Conservation (phyloP, 2,113 vertebrate genomes). For the Apus apus region DNA sequence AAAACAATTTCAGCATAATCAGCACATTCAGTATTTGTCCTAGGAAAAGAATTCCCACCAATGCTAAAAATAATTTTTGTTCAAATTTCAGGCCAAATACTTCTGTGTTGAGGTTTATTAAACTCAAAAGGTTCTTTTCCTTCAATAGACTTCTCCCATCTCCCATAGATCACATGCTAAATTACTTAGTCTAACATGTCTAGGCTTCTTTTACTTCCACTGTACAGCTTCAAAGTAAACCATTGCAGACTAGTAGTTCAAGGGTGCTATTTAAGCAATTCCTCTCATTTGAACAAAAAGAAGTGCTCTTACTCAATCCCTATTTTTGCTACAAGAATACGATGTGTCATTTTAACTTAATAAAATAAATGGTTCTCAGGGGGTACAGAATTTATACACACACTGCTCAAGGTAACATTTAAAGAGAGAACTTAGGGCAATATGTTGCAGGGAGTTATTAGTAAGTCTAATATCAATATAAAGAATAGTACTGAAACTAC, state of each 20-base stretch:
- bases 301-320: background rate
- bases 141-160: background rate
- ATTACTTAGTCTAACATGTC: background rate
- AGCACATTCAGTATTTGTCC: background rate
- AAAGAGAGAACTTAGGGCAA: background rate
- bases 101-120: background rate
- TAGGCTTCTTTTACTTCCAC: background rate
- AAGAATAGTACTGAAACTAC: background rate
- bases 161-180: background rate
- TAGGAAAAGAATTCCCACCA: background rate
- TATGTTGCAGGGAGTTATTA: background rate
- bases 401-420: background rate
- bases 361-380: background rate
- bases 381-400: background rate
- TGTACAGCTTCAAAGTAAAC: constrained; percentile 25
- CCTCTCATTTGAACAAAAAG: constrained; percentile 18
- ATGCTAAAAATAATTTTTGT: background rate
- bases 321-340: background rate
- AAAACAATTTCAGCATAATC: background rate
- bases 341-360: constrained; percentile 18
- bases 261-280: constrained; percentile 28
- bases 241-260: constrained; percentile 26
- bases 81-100: background rate
- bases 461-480: background rate
- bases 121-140: background rate